phyloP scores from a whole-genome alignment of 2,888 invertebrate genomes.

The Andrena marginata region DNA sequence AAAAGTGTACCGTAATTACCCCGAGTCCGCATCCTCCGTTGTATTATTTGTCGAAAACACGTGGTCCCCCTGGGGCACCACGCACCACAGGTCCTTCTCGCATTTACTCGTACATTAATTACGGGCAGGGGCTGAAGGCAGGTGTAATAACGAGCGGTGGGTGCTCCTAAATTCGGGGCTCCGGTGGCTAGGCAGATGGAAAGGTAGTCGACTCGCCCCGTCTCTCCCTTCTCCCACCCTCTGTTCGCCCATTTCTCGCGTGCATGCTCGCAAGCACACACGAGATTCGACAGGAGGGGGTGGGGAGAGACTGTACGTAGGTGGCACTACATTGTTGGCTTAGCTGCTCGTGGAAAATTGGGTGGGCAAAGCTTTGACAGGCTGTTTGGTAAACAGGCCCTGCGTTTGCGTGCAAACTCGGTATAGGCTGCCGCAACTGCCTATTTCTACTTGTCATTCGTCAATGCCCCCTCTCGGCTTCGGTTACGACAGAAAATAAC shows the following conservation, averaged over 20 bases:
- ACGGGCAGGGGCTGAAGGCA: conserved; percentile 36
- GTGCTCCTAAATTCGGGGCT: conserved; percentile 54
- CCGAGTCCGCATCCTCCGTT: background rate
- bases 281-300: conserved; percentile 21
- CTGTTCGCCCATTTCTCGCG: conserved; percentile 28
- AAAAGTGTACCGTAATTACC: conserved; percentile 15
- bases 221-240: background rate
- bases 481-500: conserved; percentile 61
- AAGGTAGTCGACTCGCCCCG: conserved; percentile 23
- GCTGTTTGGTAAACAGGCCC: conserved; percentile 76
- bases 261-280: conserved; percentile 39
- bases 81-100: conserved; percentile 33
- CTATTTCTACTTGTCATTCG: conserved; percentile 63
- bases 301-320: conserved; percentile 43
- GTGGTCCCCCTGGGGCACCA: conserved; percentile 20
- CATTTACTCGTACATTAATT: conserved; percentile 65
- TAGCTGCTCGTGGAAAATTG: conserved; percentile 76
- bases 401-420: conserved; percentile 69
- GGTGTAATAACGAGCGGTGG: conserved; percentile 59
- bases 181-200: conserved; percentile 52
- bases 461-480: conserved; percentile 59
- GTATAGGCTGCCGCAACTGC: conserved; percentile 49
- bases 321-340: conserved; percentile 74
- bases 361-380: conserved; percentile 77
- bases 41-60: conserved; percentile 42